A percentile compares a stretch with the other conserved stretches of the same genome.
Evolutionary conservation across 2,797 vertebrate species (phyloP).

Genomic region (Coranthus polyacanthus): DNA sequence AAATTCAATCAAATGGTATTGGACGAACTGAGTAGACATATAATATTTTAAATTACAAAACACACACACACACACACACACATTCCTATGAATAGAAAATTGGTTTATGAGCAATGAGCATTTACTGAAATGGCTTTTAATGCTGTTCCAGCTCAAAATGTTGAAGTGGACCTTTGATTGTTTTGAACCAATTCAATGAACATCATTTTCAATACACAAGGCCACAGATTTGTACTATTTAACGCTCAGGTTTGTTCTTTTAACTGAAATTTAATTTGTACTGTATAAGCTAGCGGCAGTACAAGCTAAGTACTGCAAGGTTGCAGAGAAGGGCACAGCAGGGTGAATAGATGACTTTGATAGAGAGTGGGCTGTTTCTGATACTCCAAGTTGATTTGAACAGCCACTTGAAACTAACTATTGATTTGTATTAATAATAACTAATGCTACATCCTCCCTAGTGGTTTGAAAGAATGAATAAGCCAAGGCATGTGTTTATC

Average conservation of each 20-base stretch:
- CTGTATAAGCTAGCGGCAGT: slow-evolving; percentile 22
- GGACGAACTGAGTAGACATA: no score
- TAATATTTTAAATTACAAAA: no score
- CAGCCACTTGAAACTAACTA: slow-evolving; percentile 9
- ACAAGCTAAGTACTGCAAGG: slow-evolving; percentile 1
- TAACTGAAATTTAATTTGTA: slow-evolving; percentile 18
- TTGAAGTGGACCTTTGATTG: slow-evolving; percentile 15
- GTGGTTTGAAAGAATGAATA: slow-evolving; percentile 33
- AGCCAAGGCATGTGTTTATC: slow-evolving; percentile 1
- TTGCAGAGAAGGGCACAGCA: slow-evolving; percentile 38
- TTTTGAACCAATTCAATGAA: slow-evolving; percentile 14
- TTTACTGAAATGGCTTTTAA: slow-evolving; percentile 2
- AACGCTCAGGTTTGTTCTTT: slow-evolving; percentile 21
- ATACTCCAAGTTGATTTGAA: slow-evolving; percentile 31
- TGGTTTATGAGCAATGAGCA: neutral
- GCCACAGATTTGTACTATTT: neutral
- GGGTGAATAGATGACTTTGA: slow-evolving; percentile 21
- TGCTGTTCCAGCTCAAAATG: neutral
- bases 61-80: neutral
- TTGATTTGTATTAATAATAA: neutral
- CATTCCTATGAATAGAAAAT: slow-evolving; percentile 5
- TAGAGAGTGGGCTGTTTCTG: slow-evolving; percentile 20
- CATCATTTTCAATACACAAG: slow-evolving; percentile 13
- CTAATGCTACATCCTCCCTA: slow-evolving; percentile 25
- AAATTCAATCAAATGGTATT: no score